Percentiles rank a stretch among this genome's conserved stretches.
Conservation (phyloP, 2,113 vertebrate genomes). For the Cololabis saira region DNA sequence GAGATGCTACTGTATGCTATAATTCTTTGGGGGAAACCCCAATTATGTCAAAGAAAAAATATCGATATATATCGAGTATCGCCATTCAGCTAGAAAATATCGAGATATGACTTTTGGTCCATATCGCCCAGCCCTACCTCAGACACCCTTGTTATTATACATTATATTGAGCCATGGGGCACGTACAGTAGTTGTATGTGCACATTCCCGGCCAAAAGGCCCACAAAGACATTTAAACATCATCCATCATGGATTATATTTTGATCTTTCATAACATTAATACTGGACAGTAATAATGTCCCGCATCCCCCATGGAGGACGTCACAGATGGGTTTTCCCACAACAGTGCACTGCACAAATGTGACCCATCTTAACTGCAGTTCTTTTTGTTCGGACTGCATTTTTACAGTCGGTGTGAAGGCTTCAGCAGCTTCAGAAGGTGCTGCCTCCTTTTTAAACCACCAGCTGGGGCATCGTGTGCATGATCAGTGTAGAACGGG, state of each 20-base stretch:
- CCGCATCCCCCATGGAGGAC: neutral
- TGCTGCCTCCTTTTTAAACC: constrained; percentile 5
- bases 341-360: neutral
- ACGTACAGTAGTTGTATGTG: constrained; percentile 36
- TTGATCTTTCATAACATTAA: constrained; percentile 1
- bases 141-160: constrained; percentile 8
- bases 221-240: constrained; percentile 4
- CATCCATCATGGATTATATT: constrained; percentile 16
- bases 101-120: too few species aligned
- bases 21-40: too few species aligned
- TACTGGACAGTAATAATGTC: neutral
- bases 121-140: too few species aligned
- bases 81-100: too few species aligned
- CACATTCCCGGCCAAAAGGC: constrained; percentile 5
- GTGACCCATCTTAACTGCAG: constrained; percentile 15
- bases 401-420: neutral
- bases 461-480: neutral
- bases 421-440: constrained; percentile 22
- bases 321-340: neutral
- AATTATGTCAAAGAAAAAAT: too few species aligned
- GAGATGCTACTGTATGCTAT: too few species aligned
- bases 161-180: constrained; percentile 48
- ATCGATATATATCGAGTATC: too few species aligned
- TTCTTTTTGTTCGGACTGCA: neutral
- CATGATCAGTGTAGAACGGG: neutral